These are phyloP conservation scores for Amphipoea oculea DNA, from an alignment of 2,888 invertebrate species.

Conservation along the genomic window DNA sequence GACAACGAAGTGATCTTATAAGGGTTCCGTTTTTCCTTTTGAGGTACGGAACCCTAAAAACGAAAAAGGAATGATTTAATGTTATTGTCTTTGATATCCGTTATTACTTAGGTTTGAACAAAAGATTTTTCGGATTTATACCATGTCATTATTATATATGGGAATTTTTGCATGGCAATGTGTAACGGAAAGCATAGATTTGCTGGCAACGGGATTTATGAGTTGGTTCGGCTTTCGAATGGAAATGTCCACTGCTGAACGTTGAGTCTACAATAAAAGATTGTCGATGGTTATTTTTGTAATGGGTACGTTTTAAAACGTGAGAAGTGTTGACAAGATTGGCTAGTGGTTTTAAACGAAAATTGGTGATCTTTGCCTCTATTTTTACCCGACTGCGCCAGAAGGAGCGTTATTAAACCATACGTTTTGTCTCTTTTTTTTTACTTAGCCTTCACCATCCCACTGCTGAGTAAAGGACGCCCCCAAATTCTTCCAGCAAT, in stretches of 20 bases:
- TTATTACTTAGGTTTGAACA: constrained; percentile 65
- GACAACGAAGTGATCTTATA: neutral
- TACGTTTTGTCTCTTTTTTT: neutral
- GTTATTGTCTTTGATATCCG: constrained; percentile 66
- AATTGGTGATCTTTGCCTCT: too few species aligned
- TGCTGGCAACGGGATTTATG: constrained; percentile 50
- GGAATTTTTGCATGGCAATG: constrained; percentile 51
- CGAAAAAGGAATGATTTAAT: constrained; percentile 65
- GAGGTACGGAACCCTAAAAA: constrained; percentile 4
- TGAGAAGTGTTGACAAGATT: neutral
- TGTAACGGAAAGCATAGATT: constrained; percentile 57
- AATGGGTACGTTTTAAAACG: neutral
- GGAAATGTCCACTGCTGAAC: constrained; percentile 27
- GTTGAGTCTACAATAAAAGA: constrained; percentile 4
- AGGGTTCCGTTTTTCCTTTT: neutral
- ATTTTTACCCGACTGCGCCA: neutral
- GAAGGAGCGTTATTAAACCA: too few species aligned
- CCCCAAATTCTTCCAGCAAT: neutral
- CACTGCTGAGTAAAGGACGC: neutral
- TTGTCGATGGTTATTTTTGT: constrained; percentile 11
- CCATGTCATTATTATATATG: constrained; percentile 61
- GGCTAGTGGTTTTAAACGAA: neutral
- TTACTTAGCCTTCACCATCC: neutral
- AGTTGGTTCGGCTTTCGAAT: constrained; percentile 24
- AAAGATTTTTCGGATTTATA: constrained; percentile 65